Evolutionary conservation across 2,888 invertebrate genomes (phyloP), one percentile per base, ranked within the genome.

Genomic region (Scaeva pyrastri): DNA sequence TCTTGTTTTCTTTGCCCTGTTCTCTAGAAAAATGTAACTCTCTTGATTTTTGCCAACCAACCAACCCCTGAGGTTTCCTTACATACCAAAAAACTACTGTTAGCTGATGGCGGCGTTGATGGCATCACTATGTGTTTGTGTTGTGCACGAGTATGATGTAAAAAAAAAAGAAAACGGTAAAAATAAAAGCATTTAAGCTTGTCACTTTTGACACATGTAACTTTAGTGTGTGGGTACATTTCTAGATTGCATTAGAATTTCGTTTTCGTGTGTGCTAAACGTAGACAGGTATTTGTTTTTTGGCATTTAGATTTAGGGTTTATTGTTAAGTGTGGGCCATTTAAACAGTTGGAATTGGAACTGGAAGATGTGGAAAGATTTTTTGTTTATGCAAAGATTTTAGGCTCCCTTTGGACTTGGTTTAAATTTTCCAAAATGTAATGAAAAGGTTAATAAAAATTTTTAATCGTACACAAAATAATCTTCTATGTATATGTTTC

Each of bases 131-230:
- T n/a, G n/a, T n/a, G n/a, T n/a, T 36, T 36, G 21, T 45, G 16
- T 58, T 39, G 31, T 31, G 31, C 31, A 31, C 48, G 56, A 21
- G 31, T 8, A 31, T 56, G 56, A 21, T 50, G 62, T 43, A 58
- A 31, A 50, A 16, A 48, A 16, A 10, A n/a, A n/a, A n/a, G n/a
- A n/a, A n/a, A n/a, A n/a, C n/a, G 12, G 21, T 7, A 26, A 14
- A 41, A 41, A 31, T 31, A 23, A n/a, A 31, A 39, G 45, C 74
- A 58, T 82, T 77, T 72, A 50, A 71, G 41, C 56, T 72, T 52
- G 73, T 72, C 76, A 82, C 76, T 62, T 45, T 45, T 71, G 41
- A 58, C 55, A 41, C 48, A 31, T 31, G 52, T 76, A 66, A 31
- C 31, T 31, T 7, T 31, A 8, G 31, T 31, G 31, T 31, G 31